These are phyloP conservation scores for Trididemnum miniatum DNA, from an alignment of 23 tunicate species.

Conservation along the genomic window DNA sequence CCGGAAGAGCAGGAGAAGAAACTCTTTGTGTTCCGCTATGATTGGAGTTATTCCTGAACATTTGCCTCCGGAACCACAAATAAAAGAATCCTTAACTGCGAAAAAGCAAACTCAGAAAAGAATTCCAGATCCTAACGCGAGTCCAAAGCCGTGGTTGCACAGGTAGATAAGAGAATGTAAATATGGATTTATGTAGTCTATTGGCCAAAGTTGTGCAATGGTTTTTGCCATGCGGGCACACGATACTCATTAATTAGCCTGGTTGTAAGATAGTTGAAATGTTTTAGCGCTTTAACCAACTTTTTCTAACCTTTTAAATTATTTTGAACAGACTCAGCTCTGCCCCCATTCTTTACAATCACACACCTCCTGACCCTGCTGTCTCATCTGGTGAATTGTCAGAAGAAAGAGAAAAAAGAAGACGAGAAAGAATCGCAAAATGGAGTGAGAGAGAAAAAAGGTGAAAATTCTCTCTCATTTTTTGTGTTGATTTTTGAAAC, in stretches of 20 bases:
- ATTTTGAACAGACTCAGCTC: not conserved
- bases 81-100: not conserved
- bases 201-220: too few species aligned
- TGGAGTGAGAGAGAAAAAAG: constrained; percentile 67
- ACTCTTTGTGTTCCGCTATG: constrained; percentile 15
- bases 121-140: constrained; percentile 36
- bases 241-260: too few species aligned
- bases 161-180: too few species aligned
- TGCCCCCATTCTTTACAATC: not conserved
- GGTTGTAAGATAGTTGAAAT: too few species aligned
- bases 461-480: too few species aligned
- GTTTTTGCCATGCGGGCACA: too few species aligned
- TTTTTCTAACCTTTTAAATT: too few species aligned
- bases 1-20: constrained; percentile 83
- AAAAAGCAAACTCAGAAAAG: not conserved
- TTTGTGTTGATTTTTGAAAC: too few species aligned
- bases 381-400: not conserved
- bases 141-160: constrained; percentile 86
- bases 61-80: not conserved
- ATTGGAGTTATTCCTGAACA: not conserved
- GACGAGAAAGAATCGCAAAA: constrained; percentile 56
- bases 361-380: not conserved
- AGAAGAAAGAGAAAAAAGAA: constrained; percentile 54
- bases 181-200: too few species aligned
- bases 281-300: too few species aligned